Conservation (phyloP, 2,888 invertebrate genomes). For the Diabrotica balteata region DNA sequence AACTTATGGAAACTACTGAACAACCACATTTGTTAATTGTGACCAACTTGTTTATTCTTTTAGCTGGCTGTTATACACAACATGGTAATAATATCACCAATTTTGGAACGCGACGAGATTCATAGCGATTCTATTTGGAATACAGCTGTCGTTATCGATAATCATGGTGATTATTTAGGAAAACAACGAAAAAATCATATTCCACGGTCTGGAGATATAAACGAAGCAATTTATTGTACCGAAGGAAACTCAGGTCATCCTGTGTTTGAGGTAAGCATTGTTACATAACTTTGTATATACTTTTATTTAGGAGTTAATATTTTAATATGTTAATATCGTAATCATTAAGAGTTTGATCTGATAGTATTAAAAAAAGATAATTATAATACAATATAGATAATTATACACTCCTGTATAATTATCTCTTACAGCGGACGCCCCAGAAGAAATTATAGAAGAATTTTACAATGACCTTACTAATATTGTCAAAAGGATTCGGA, state of each 20-base stretch:
- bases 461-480: too few relatives aligned
- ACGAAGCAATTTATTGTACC: constrained; percentile 94
- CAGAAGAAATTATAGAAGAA: too few relatives aligned
- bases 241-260: constrained; percentile 95
- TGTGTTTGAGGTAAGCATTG: constrained; percentile 73
- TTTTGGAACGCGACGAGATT: constrained; percentile 85
- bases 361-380: neutral
- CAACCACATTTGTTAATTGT: too few relatives aligned
- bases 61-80: constrained; percentile 79
- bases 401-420: too few relatives aligned
- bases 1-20: too few relatives aligned
- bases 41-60: constrained; percentile 30
- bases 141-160: constrained; percentile 90
- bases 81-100: constrained; percentile 94
- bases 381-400: too few relatives aligned
- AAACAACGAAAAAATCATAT: constrained; percentile 98
- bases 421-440: too few relatives aligned
- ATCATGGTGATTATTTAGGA: constrained; percentile 83
- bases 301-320: too few relatives aligned
- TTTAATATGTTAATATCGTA: too few relatives aligned
- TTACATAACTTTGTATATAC: neutral
- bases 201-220: constrained; percentile 95
- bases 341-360: too few relatives aligned
- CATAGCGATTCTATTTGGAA: constrained; percentile 92
- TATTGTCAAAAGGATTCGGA: too few relatives aligned